Percentiles rank a stretch among this genome's conserved stretches.
These are phyloP conservation scores for Dynastes maya DNA, from an alignment of 2,888 invertebrate genomes.

Conservation along the genomic window DNA sequence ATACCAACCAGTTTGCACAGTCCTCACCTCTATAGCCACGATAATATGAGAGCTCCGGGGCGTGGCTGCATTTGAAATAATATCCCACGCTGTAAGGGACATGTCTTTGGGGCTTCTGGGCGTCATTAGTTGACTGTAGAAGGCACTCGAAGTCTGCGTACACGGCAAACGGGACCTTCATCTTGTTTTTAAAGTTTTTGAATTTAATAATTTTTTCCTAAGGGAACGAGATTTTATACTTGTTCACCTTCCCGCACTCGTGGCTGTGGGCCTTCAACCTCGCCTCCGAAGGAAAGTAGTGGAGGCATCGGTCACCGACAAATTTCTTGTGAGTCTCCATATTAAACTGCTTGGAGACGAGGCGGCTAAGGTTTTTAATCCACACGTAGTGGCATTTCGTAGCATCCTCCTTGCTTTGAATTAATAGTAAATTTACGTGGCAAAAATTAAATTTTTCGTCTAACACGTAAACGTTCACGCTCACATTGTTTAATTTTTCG, in stretches of 20 bases:
- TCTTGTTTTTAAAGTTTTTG: conserved; percentile 49
- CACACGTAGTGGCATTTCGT: not conserved
- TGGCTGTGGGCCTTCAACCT: conserved; percentile 26
- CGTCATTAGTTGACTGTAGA: conserved; percentile 21
- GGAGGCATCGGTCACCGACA: conserved; percentile 55
- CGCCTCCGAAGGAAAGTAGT: conserved; percentile 48
- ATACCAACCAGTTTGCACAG: not conserved
- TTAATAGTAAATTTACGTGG: not conserved
- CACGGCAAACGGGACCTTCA: conserved; percentile 51
- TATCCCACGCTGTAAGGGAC: conserved; percentile 55
- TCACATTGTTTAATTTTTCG: not conserved
- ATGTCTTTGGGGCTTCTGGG: conserved; percentile 50
- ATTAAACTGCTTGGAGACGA: conserved; percentile 43
- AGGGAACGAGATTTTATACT: conserved; percentile 50
- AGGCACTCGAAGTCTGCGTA: conserved; percentile 56
- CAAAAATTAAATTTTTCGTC: no score
- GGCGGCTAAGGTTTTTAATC: conserved; percentile 51
- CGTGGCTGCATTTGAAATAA: conserved; percentile 57
- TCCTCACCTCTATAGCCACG: not conserved
- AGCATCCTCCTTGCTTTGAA: conserved; percentile 5
- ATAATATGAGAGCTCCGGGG: not conserved
- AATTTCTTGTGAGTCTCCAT: conserved; percentile 29
- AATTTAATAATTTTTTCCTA: conserved; percentile 47
- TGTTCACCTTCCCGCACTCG: conserved; percentile 52
- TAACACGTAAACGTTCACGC: not conserved